A percentile compares a stretch with the other conserved stretches of the same genome.
Conservation (phyloP, 2,797 vertebrate species). For the Diplodus sargus region DNA sequence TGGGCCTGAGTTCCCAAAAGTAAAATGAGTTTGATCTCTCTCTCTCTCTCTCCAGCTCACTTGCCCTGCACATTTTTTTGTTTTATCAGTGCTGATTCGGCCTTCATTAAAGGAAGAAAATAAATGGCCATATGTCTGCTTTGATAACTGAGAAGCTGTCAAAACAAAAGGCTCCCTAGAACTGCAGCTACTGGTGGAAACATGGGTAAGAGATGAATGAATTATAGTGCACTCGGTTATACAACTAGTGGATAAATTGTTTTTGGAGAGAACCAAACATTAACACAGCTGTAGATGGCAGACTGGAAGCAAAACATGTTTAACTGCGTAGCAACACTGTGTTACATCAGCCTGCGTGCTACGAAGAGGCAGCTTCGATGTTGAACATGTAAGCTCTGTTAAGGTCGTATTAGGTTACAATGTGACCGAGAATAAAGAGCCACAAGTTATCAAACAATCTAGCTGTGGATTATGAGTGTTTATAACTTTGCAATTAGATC, state of each 20-base stretch:
- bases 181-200: background rate
- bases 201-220: slow-evolving; percentile 1
- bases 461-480: slow-evolving; percentile 11
- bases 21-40: slow-evolving; percentile 26
- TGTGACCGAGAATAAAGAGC: background rate
- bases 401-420: background rate
- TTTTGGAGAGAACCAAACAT: slow-evolving; percentile 12
- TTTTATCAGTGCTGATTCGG: slow-evolving; percentile 20
- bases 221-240: background rate
- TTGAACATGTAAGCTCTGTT: slow-evolving; percentile 2
- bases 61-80: slow-evolving; percentile 4
- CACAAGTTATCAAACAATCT: slow-evolving; percentile 5
- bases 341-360: slow-evolving; percentile 17
- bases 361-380: background rate
- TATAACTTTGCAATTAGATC: background rate
- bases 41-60: background rate
- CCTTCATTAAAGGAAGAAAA: slow-evolving; percentile 25
- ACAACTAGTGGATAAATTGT: slow-evolving; percentile 18
- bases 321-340: background rate
- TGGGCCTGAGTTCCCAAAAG: slow-evolving; percentile 4
- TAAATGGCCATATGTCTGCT: background rate
- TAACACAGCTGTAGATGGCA: background rate
- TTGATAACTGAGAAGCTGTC: background rate
- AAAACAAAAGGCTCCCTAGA: background rate
- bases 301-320: slow-evolving; percentile 4